Base-by-base conservation (phyloP, 2,888 invertebrate genomes). In the Cephus pygmeus region DNA sequence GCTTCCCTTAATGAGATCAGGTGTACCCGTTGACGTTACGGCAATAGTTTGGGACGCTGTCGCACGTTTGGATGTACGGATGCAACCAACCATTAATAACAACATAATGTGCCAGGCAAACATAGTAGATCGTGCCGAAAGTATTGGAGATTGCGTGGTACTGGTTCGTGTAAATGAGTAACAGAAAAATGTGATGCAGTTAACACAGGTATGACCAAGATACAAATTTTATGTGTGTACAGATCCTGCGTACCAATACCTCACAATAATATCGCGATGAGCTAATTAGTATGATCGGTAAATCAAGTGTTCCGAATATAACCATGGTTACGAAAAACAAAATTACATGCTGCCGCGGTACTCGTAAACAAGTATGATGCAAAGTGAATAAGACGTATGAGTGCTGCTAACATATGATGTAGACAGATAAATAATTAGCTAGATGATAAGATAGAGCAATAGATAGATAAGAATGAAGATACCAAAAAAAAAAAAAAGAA, bases 31-130 rank as follows among this genome's bases (percentile, higher is more conserved):
- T 2, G 23, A 56, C 56, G 23, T 56, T 23, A 56, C 9, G 56
- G 23, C 23, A 23, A 56, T 56, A 56, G 23, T 56, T 56, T 56
- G 1, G 56, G 15, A 40, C 40, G 40, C 6, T 15, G 15, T 9
- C 56, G 56, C 1, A 56, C 56, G 23, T 56, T 23, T 56, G 6
- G 23, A 56, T 3, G 56, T 23, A 56, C 23, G 23, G 6, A 56
- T 56, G 56, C 23, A 56, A 23, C 23, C 56, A 56, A 56, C 2
- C 23, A 56, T 56, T 56, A 56, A 23, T 56, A 23, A 56, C 56
- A 23, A 56, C 23, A 23, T 56, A 56, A 56, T 56, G 56, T 56
- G 33, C n/a, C 75, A 73, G 77, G n/a, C 34, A 77, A 23, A 56
- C 56, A 56, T 23, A 56, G 9, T 56, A 23, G 15, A 23, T 56